These are phyloP conservation scores for Gastrophysa polygoni DNA, from an alignment of 2,888 invertebrate genomes.

Conservation along the genomic window DNA sequence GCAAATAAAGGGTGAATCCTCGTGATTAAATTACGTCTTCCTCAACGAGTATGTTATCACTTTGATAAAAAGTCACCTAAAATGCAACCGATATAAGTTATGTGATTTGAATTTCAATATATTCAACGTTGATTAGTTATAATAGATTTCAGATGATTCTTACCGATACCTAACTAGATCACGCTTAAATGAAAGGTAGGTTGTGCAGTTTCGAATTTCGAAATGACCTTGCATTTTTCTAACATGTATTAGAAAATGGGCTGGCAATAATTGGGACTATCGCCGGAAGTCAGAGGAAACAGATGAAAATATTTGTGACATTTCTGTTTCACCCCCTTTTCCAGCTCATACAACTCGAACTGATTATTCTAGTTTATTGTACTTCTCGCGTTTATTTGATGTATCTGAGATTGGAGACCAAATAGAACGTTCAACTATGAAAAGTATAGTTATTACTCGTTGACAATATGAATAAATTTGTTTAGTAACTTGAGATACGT, in stretches of 20 bases:
- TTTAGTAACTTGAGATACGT: conserved; percentile 46
- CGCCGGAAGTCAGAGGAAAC: background rate
- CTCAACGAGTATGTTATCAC: too few relatives aligned
- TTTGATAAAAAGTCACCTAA: conserved; percentile 10
- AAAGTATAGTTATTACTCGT: conserved; percentile 51
- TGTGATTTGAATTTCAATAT: conserved; percentile 28
- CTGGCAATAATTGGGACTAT: background rate
- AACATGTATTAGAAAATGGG: background rate
- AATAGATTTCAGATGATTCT: conserved; percentile 40
- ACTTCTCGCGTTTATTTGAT: conserved; percentile 24
- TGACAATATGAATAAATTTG: conserved; percentile 56
- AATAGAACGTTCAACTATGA: conserved; percentile 43
- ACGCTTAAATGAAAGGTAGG: conserved; percentile 35
- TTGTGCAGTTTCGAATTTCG: conserved; percentile 44
- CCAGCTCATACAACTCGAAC: conserved; percentile 10
- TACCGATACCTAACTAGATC: conserved; percentile 39
- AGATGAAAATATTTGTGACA: background rate
- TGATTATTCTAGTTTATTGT: conserved; percentile 4
- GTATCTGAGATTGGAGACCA: conserved; percentile 44
- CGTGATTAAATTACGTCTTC: too few relatives aligned
- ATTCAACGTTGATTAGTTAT: conserved; percentile 44
- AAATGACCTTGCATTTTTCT: conserved; percentile 24
- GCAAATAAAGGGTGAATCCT: too few relatives aligned
- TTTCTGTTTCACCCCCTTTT: background rate
- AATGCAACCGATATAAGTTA: conserved; percentile 16